Conservation (phyloP, 2,888 invertebrate species). For the Pterostichus madidus region DNA sequence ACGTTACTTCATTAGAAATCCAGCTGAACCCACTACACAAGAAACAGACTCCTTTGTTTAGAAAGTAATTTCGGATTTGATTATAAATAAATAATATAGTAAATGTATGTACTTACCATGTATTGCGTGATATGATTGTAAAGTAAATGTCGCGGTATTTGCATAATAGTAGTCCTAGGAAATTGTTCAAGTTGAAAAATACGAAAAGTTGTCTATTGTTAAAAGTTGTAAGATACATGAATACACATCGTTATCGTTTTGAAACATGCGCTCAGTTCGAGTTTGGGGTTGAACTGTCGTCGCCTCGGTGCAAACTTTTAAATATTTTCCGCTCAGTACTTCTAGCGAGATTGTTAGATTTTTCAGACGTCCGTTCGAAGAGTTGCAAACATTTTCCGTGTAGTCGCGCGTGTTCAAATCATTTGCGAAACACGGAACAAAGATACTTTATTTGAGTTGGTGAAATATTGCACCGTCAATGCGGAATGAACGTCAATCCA, state of each 20-base stretch:
- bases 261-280: constrained; percentile 4
- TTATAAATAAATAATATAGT: no score
- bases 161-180: constrained; percentile 27
- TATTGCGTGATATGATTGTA: background rate
- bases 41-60: no score
- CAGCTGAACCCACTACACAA: no score
- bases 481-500: constrained; percentile 50
- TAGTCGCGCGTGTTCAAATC: constrained; percentile 33
- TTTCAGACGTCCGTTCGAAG: constrained; percentile 42
- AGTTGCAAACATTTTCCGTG: constrained; percentile 46
- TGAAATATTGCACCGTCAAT: constrained; percentile 51
- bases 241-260: constrained; percentile 59
- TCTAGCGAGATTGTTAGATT: constrained; percentile 21
- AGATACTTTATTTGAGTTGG: constrained; percentile 57
- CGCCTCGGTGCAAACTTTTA: constrained; percentile 35
- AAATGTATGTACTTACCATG: no score
- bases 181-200: constrained; percentile 52
- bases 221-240: constrained; percentile 57
- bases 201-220: constrained; percentile 54
- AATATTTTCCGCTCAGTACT: constrained; percentile 47
- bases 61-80: no score
- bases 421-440: constrained; percentile 34
- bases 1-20: no score
- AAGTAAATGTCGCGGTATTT: constrained; percentile 36
- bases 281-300: constrained; percentile 1